Percentiles rank a stretch among this genome's conserved stretches.
phyloP scores from a whole-genome alignment of 2,888 invertebrate genomes.

The Dichetophora obliterata region DNA sequence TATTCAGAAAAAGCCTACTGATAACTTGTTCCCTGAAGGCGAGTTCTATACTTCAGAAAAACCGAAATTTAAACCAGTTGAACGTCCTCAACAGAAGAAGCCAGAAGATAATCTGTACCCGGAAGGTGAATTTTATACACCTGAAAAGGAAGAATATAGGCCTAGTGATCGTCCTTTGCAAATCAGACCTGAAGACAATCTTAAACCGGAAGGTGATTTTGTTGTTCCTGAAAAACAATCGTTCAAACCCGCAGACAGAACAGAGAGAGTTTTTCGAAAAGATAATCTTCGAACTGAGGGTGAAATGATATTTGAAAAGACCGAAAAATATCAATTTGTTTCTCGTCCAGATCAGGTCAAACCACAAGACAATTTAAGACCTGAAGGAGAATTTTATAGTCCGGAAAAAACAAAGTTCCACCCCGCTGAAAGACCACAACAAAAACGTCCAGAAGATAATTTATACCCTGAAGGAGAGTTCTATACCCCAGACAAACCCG shows the following conservation, averaged over 20 bases:
- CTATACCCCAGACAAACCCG: conserved; percentile 55
- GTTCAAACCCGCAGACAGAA: conserved; percentile 65
- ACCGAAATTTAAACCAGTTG: conserved; percentile 69
- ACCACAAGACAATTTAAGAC: conserved; percentile 71
- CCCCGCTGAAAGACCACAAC: conserved; percentile 50
- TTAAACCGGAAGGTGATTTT: conserved; percentile 71
- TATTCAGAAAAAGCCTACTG: conserved; percentile 71
- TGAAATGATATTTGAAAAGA: conserved; percentile 51
- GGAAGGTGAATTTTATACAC: conserved; percentile 73
- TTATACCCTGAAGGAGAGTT: conserved; percentile 74
- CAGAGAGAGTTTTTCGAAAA: conserved; percentile 71
- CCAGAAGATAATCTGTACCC: conserved; percentile 72
- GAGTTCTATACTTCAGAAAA: conserved; percentile 68
- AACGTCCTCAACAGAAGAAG: conserved; percentile 68
- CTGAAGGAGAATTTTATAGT: conserved; percentile 74
- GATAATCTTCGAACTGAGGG: conserved; percentile 72
- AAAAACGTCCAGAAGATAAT: conserved; percentile 71
- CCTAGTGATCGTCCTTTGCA: conserved; percentile 71
- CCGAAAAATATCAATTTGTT: conserved; percentile 58
- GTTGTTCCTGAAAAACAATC: conserved; percentile 65
- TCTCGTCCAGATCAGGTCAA: conserved; percentile 69
- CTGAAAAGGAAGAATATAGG: conserved; percentile 69
- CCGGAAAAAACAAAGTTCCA: conserved; percentile 57
- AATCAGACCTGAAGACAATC: conserved; percentile 71
- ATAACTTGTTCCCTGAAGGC: conserved; percentile 72